phyloP scores from a whole-genome alignment of 1,140 invertebrate species.

The Ruditapes philippinarum region DNA sequence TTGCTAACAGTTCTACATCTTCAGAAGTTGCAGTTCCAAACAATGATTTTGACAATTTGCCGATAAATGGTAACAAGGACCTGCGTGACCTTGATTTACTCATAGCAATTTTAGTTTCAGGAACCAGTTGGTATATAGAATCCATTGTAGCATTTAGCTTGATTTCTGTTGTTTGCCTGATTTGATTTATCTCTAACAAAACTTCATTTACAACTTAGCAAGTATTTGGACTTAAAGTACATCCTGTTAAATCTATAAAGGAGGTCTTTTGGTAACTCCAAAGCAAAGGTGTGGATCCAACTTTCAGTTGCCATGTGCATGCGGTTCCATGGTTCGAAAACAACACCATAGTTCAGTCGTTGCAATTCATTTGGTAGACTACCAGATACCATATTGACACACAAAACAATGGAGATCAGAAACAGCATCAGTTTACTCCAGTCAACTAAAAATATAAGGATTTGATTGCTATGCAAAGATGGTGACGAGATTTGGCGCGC shows the following conservation, averaged over 20 bases:
- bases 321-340: background rate
- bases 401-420: background rate
- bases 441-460: conserved; percentile 68
- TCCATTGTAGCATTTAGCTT: background rate
- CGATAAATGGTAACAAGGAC: conserved; percentile 13
- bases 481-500: conserved; percentile 1
- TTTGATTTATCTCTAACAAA: too few relatives aligned
- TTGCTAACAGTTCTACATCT: conserved; percentile 41
- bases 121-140: background rate
- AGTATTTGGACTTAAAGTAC: too few relatives aligned
- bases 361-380: background rate
- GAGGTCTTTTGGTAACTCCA: too few relatives aligned
- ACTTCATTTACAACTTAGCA: too few relatives aligned
- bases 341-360: conserved; percentile 27
- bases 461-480: conserved; percentile 61
- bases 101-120: background rate
- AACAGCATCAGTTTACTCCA: conserved; percentile 1
- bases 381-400: conserved; percentile 38
- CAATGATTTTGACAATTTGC: conserved; percentile 45
- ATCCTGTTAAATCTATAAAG: too few relatives aligned
- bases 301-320: too few relatives aligned
- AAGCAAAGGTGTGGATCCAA: too few relatives aligned
- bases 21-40: conserved; percentile 62
- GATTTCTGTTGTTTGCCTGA: too few relatives aligned
- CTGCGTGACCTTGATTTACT: background rate